Percentiles rank a stretch among this genome's conserved stretches.
These are phyloP conservation scores for Xylota segnis DNA, from an alignment of 2,888 invertebrate species.

Conservation along the genomic window DNA sequence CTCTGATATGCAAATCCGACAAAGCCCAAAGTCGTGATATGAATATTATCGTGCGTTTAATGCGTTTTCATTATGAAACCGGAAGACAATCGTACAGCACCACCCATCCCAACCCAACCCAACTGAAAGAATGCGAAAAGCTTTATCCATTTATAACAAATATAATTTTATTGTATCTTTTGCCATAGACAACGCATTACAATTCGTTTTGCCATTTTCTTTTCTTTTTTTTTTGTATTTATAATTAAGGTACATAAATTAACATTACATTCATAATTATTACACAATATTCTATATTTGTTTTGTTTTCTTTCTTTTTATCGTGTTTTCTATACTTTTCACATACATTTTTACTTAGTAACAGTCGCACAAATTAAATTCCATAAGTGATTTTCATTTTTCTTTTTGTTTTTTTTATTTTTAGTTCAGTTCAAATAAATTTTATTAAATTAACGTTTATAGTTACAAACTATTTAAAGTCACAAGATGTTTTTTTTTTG, in stretches of 20 bases:
- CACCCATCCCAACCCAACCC: neutral
- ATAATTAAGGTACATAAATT: conserved; percentile 71
- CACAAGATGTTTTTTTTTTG: conserved; percentile 20
- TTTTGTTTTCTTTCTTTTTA: neutral
- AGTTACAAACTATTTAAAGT: conserved; percentile 47
- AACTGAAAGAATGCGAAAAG: neutral
- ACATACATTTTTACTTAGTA: conserved; percentile 44
- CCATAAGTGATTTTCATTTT: conserved; percentile 36
- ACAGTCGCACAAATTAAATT: conserved; percentile 63
- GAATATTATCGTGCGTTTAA: neutral
- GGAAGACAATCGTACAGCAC: neutral
- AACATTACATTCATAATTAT: conserved; percentile 66
- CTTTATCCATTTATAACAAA: conserved; percentile 63
- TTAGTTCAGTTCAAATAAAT: conserved; percentile 50
- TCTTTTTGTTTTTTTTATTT: conserved; percentile 9
- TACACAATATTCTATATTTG: conserved; percentile 14
- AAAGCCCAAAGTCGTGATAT: neutral
- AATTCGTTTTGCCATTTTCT: conserved; percentile 45
- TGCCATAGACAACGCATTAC: conserved; percentile 55
- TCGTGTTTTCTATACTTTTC: conserved; percentile 17
- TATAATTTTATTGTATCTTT: conserved; percentile 66
- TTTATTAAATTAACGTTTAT: conserved; percentile 42
- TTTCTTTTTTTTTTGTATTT: conserved; percentile 20
- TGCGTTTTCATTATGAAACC: conserved; percentile 9
- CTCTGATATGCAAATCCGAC: neutral